Base-by-base conservation (phyloP, 2,113 vertebrate genomes). In the Benitochromis conjunctus region DNA sequence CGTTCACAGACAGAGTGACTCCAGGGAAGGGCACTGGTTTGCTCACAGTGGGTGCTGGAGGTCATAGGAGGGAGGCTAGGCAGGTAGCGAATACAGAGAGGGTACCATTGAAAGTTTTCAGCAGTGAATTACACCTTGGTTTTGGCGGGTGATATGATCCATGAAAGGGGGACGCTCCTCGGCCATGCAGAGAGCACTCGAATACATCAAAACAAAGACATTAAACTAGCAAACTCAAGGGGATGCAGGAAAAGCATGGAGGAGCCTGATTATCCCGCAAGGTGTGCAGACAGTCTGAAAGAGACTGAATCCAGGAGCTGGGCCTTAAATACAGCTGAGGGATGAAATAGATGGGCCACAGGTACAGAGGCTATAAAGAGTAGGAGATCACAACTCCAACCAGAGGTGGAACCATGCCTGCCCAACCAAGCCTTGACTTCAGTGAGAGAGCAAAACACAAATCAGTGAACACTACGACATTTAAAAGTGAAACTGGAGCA, bases 391-490 rank as follows among this genome's bases (percentile, higher is more conserved):
- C 18, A 64, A 31, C 31, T n/a, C 31, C 31, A 64, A 64, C 31
- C 60, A 36, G 60, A 36, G 60, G 31, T 64, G 60, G 60, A 36
- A 1, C 31, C 58, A 62, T 62, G 58, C 3, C 18, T 62, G 31
- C 9, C 60, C 18, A 12, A 64, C 31, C 18, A 12, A 62, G 19
- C 36, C 9, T 12, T 36, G 18, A 64, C 60, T 31, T 36, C 18
- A 7, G 58, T 62, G 31, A 62, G 31, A 62, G 8, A 60, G 0
- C 26, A 10, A 60, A 34, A 6, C 54, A 56, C 12, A 62, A 36
- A 62, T 31, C 58, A 36, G 60, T 36, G 9, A n/a, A 1, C 5
- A 12, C 18, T 0, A 12, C 1, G 0, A 12, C 60, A 12, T 64
- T 64, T 64, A 36, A 21, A 66, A 43, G 64, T 13, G 21, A 69